phyloP scores from a whole-genome alignment of 92 coral and sea anemone species.

The Plumapathes pennacea region DNA sequence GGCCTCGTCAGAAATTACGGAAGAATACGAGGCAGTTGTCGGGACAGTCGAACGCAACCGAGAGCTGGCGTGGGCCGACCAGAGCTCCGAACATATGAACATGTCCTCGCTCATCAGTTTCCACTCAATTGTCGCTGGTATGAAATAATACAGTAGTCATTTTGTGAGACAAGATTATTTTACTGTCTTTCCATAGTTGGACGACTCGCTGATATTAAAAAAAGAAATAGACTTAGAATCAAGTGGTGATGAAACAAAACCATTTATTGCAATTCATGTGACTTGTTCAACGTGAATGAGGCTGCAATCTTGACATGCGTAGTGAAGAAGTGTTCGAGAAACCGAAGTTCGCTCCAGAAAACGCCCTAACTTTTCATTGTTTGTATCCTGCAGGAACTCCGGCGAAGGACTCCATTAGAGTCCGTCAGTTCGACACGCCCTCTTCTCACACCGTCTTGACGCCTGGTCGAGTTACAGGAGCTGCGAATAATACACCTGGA shows the following conservation, averaged over 20 bases:
- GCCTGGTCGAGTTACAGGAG: slow-evolving; percentile 2
- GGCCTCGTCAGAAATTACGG: slow-evolving; percentile 65
- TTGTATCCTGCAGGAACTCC: slow-evolving; percentile 30
- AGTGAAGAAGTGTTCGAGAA: too few species aligned
- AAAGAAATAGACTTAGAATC: too few species aligned
- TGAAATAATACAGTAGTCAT: background rate
- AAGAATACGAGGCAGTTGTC: slow-evolving; percentile 62
- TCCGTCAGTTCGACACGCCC: slow-evolving; percentile 59
- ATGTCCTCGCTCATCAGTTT: slow-evolving; percentile 19
- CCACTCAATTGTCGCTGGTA: slow-evolving; percentile 22
- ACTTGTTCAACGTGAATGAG: too few species aligned
- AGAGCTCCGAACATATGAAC: slow-evolving; percentile 35
- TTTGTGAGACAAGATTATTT: background rate
- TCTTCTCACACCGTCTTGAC: slow-evolving; percentile 7
- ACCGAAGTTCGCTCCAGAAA: too few species aligned
- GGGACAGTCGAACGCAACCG: slow-evolving; percentile 63
- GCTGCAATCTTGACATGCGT: too few species aligned
- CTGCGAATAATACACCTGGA: slow-evolving; percentile 3
- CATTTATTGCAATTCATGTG: too few species aligned
- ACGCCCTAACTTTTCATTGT: background rate
- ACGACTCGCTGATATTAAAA: too few species aligned
- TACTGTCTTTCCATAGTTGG: background rate
- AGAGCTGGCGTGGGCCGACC: slow-evolving; percentile 95
- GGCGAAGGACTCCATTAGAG: slow-evolving; percentile 30
- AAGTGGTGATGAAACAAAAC: too few species aligned